Base-by-base conservation (phyloP, 2,797 vertebrate species). In the Hyperoplus immaculatus region DNA sequence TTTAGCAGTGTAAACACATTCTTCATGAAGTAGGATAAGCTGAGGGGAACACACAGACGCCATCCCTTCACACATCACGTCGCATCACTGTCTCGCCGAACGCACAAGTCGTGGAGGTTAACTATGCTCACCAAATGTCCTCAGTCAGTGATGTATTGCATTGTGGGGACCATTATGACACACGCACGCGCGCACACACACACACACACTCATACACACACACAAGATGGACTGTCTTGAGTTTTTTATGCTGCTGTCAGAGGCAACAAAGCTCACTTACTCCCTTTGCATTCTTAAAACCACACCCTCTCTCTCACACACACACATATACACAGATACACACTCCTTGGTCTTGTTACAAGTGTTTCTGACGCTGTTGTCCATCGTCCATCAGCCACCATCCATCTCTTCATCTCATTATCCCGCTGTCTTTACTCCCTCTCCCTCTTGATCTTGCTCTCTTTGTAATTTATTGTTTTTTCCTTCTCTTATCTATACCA, bases 1-100 rank as follows among this genome's bases (percentile, higher is more conserved):
- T 76, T 73, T 39, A 58, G 36, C 54, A 15, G 59, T 55, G 80
- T 86, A 85, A 88, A 86, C 87, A 86, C 78, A 78, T 81, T 74
- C 73, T 73, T 83, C 49, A 29, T 8, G 63, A 55, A 60, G 21
- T 38, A 69, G 72, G 82, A 90, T 89, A 75, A 88, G 55, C 54
- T 38, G 46, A 45, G 36, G 54, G 46, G 39, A 58, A 39, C 54
- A 77, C 56, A 15, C 53, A 45, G 54, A 39, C 61, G 41, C 64
- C 58, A 14, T 54, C 51, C 4, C 60, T 9, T 65, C 66, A 11
- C 49, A 69, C 68, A 57, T 62, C 74, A 69, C 45, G 55, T 65
- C 76, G 75, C 46, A 39, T 60, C 1, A 14, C 55, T 64, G 62
- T 72, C 69, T 72, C 56, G 12, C 50, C 62, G 13, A 82, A 73